Evolutionary conservation across 23 tunicate genomes (phyloP).

Genomic region (Ciona savignyi): DNA sequence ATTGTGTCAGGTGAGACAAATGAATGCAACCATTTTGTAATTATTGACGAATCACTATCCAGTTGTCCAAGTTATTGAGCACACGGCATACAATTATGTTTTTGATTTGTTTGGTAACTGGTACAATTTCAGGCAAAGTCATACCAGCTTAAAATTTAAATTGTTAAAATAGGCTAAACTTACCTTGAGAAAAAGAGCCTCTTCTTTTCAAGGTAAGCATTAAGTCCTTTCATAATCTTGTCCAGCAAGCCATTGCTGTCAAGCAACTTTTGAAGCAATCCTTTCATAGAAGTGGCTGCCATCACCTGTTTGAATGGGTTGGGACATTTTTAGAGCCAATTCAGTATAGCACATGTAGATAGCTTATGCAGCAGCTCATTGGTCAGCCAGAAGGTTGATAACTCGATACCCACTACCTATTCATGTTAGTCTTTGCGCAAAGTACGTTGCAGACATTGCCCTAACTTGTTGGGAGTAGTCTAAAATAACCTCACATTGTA

Average conservation of each 20-base stretch:
- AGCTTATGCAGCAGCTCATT: too few species aligned
- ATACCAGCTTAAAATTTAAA: too few species aligned
- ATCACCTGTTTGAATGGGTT: conserved; percentile 86
- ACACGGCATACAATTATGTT: background rate
- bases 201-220: conserved; percentile 97
- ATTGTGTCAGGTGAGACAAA: too few species aligned
- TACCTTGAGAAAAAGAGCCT: conserved; percentile 94
- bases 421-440: too few species aligned
- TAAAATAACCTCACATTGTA: too few species aligned
- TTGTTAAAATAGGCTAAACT: background rate
- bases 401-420: too few species aligned
- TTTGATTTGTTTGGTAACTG: background rate
- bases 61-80: background rate
- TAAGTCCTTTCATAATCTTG: conserved; percentile 96
- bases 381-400: too few species aligned
- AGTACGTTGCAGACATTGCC: too few species aligned
- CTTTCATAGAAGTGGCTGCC: conserved; percentile 91
- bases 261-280: conserved; percentile 59
- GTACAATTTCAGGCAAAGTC: too few species aligned
- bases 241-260: conserved; percentile 93
- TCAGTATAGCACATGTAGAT: too few species aligned
- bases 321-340: too few species aligned
- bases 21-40: background rate
- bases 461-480: too few species aligned
- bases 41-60: background rate